These are phyloP conservation scores for Syngnathoides biaculeatus DNA, from an alignment of 2,113 vertebrate species.

Conservation along the genomic window DNA sequence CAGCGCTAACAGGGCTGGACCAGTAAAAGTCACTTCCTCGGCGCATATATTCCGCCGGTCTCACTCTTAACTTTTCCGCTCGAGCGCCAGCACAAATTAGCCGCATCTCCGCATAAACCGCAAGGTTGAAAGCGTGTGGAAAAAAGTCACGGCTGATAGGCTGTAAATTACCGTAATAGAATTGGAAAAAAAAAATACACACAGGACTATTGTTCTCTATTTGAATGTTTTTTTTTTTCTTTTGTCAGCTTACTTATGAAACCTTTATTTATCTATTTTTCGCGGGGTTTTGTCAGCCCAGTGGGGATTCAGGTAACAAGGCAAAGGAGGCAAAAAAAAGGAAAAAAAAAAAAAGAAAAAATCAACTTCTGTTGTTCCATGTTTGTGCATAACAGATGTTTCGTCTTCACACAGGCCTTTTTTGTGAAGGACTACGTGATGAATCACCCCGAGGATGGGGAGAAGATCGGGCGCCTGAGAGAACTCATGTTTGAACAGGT, in stretches of 20 bases:
- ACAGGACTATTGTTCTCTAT: not conserved
- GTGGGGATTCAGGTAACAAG: slow-evolving; percentile 38
- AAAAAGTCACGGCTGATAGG: too few species aligned
- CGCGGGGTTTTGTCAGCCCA: slow-evolving; percentile 21
- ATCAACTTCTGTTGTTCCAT: slow-evolving; percentile 9
- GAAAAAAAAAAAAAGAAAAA: not conserved
- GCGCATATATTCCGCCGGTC: too few species aligned
- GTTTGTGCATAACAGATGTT: slow-evolving; percentile 46
- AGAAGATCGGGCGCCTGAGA: slow-evolving; percentile 90
- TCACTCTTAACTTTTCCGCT: too few species aligned
- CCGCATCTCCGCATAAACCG: too few species aligned
- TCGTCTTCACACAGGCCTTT: slow-evolving; percentile 81
- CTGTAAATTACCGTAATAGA: too few species aligned
- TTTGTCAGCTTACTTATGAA: not conserved
- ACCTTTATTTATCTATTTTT: not conserved
- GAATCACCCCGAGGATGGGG: slow-evolving; percentile 96
- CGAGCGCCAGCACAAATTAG: too few species aligned
- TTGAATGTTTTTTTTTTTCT: not conserved
- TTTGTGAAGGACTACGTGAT: slow-evolving; percentile 94
- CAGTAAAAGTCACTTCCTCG: too few species aligned
- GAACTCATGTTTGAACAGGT: slow-evolving; percentile 99
- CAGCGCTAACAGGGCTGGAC: too few species aligned
- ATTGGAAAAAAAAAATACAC: not conserved
- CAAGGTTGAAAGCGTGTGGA: too few species aligned
- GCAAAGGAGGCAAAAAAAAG: slow-evolving; percentile 10